Evolutionary conservation across 2,888 invertebrate species (phyloP).

Genomic region (Coremacera marginata): DNA sequence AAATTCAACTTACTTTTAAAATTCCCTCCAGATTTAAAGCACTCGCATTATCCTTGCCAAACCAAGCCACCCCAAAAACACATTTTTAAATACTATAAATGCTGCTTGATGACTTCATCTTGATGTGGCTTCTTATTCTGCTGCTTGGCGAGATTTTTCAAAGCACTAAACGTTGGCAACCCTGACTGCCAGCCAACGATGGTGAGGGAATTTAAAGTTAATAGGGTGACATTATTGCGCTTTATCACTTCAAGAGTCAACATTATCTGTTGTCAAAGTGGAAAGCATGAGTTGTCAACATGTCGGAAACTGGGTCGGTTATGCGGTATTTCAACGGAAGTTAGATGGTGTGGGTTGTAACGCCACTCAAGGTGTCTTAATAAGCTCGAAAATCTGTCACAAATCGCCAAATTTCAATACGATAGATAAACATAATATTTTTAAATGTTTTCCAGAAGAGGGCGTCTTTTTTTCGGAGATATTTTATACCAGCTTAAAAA

Average conservation of each 20-base stretch:
- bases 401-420: conserved; percentile 24
- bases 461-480: background rate
- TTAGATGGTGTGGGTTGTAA: background rate
- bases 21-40: conserved; percentile 52
- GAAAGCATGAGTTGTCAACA: background rate
- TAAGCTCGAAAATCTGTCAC: conserved; percentile 20
- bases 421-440: conserved; percentile 18
- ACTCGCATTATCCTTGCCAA: background rate
- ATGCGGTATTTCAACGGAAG: background rate
- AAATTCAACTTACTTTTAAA: conserved; percentile 66
- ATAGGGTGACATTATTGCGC: conserved; percentile 65
- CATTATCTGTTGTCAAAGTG: conserved; percentile 41
- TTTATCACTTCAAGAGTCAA: conserved; percentile 63
- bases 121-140: background rate
- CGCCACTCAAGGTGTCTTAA: conserved; percentile 20
- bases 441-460: background rate
- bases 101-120: background rate
- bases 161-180: conserved; percentile 33
- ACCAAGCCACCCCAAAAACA: conserved; percentile 20
- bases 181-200: background rate
- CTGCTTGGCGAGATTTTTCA: conserved; percentile 8
- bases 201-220: conserved; percentile 50
- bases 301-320: background rate
- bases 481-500: too few relatives aligned
- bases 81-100: background rate